Conservation (phyloP, 2,797 vertebrate species). For the Scleropages formosus region DNA sequence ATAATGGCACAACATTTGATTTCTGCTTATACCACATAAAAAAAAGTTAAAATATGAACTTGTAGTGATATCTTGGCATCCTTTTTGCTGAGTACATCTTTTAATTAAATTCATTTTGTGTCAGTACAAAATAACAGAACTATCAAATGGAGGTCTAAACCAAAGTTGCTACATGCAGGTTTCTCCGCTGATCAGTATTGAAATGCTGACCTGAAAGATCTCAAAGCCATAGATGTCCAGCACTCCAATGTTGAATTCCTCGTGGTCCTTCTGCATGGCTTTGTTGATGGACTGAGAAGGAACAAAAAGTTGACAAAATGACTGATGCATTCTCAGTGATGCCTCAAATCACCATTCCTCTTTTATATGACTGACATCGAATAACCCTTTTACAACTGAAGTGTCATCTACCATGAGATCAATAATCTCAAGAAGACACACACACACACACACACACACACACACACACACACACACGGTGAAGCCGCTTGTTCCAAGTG, state of each 20-base stretch:
- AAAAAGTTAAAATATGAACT: too few relatives aligned
- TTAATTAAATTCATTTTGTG: too few relatives aligned
- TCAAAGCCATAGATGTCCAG: conserved; percentile 83
- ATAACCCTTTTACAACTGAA: too few relatives aligned
- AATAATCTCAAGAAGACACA: too few relatives aligned
- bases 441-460: too few relatives aligned
- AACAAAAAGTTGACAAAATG: conserved; percentile 12
- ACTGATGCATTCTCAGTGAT: neutral
- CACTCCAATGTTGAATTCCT: conserved; percentile 77
- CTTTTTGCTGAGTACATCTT: neutral
- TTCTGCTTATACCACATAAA: too few relatives aligned
- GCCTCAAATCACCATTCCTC: neutral
- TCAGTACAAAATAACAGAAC: neutral
- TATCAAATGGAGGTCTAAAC: neutral
- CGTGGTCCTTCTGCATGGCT: conserved; percentile 75
- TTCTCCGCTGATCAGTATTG: neutral
- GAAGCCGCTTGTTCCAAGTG: too few relatives aligned
- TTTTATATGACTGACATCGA: neutral
- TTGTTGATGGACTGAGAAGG: conserved; percentile 70
- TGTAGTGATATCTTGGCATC: neutral
- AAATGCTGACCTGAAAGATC: conserved; percentile 74
- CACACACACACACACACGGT: too few relatives aligned
- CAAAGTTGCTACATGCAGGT: neutral
- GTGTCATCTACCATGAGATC: too few relatives aligned
- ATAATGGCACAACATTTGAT: too few relatives aligned